Conservation (phyloP, 2,888 invertebrate genomes). For the Carpatolechia fugitivella region DNA sequence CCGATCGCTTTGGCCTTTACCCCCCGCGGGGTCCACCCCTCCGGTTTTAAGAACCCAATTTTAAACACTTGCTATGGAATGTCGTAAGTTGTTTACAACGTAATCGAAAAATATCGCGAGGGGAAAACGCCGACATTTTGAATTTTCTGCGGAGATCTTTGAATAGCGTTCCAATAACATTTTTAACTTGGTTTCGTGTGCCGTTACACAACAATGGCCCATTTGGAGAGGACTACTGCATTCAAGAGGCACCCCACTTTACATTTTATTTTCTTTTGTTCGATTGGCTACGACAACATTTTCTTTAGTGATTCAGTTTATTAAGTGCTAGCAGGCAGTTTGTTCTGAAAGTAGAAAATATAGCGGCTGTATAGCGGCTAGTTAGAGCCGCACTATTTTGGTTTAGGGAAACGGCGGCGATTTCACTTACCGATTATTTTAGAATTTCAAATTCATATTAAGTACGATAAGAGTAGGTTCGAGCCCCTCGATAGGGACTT, state of each 20-base stretch:
- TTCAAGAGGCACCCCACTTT: not conserved
- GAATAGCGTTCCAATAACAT: constrained; percentile 48
- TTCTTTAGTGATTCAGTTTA: not conserved
- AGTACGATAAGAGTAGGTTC: too few species aligned
- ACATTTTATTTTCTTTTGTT: constrained; percentile 4
- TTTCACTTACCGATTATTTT: too few species aligned
- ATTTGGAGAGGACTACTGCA: constrained; percentile 2
- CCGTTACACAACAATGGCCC: not conserved
- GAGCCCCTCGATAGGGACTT: too few species aligned
- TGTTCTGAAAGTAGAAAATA: not conserved
- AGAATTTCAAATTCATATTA: too few species aligned
- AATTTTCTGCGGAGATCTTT: constrained; percentile 46
- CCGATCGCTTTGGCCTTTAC: constrained; percentile 23
- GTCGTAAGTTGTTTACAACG: constrained; percentile 66
- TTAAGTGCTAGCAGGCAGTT: not conserved
- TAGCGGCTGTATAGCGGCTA: not conserved
- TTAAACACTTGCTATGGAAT: constrained; percentile 62
- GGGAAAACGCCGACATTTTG: constrained; percentile 31
- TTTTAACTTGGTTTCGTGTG: constrained; percentile 31
- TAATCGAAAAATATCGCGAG: constrained; percentile 46
- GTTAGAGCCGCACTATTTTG: too few species aligned
- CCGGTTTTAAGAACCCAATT: constrained; percentile 46
- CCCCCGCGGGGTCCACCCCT: constrained; percentile 32
- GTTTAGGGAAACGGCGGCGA: too few species aligned
- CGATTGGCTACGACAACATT: constrained; percentile 1